Evolutionary conservation across 2,888 invertebrate species (phyloP).

Genomic region (Tachina fera): DNA sequence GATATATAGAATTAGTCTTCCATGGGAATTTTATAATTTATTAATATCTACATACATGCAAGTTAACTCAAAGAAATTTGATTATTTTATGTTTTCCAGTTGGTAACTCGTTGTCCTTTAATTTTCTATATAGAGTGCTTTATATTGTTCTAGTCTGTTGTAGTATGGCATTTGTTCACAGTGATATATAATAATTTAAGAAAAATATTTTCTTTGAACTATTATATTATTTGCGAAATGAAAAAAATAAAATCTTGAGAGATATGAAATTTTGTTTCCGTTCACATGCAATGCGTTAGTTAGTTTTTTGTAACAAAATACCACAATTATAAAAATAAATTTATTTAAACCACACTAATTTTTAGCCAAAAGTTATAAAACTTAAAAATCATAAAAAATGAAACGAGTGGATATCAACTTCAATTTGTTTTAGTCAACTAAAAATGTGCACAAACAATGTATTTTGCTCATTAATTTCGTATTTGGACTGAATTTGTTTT

Average conservation of each 20-base stretch:
- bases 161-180: conserved; percentile 28
- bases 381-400: neutral
- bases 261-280: conserved; percentile 11
- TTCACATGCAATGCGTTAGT: conserved; percentile 61
- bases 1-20: no score
- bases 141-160: conserved; percentile 23
- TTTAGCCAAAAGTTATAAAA: conserved; percentile 44
- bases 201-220: conserved; percentile 21
- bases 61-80: no score
- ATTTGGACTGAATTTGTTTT: no score
- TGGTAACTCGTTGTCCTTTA: neutral
- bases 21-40: no score
- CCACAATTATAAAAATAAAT: conserved; percentile 2
- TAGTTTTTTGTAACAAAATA: conserved; percentile 26
- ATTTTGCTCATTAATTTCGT: neutral
- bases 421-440: neutral
- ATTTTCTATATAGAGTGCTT: conserved; percentile 10
- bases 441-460: neutral
- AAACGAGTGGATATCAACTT: neutral
- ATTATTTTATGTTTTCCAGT: neutral
- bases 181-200: conserved; percentile 47
- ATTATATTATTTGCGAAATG: neutral
- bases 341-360: conserved; percentile 28
- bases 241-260: neutral
- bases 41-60: no score